Percentiles rank a stretch among this genome's conserved stretches.
These are phyloP conservation scores for Morus bassanus DNA, from an alignment of 2,797 vertebrate species.

Conservation along the genomic window DNA sequence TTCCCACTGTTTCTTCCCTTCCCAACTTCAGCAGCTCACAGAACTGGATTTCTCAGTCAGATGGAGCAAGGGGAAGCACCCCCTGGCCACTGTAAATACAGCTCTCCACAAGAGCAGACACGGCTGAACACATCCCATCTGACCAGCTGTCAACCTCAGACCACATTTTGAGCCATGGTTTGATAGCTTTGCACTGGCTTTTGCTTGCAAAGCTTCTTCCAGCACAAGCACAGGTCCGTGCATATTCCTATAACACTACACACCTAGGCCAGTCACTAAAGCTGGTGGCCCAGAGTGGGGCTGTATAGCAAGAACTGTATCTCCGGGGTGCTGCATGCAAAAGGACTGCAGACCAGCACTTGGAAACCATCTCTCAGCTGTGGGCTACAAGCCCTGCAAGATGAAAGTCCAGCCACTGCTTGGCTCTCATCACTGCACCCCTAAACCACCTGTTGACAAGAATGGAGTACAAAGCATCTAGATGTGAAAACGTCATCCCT, in stretches of 20 bases:
- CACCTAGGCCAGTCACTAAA: background rate
- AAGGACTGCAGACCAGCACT: fast-evolving
- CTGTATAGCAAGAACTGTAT: background rate
- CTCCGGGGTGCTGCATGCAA: background rate
- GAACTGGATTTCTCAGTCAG: background rate
- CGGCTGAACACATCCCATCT: background rate
- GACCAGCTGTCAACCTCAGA: background rate
- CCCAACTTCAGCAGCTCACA: background rate
- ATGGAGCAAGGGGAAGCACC: background rate
- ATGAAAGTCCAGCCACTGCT: background rate
- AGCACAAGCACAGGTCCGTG: background rate
- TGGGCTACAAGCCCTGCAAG: background rate
- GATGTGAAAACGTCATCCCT: background rate
- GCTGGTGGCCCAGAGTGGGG: fast-evolving
- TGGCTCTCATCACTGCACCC: background rate
- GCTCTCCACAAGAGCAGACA: background rate
- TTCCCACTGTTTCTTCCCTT: background rate
- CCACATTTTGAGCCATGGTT: background rate
- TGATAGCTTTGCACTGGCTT: background rate
- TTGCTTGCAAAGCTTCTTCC: background rate
- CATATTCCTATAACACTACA: background rate
- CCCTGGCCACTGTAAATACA: background rate
- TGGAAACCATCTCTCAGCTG: background rate
- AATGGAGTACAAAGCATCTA: background rate
- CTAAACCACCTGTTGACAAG: background rate